Evolutionary conservation across 2,888 invertebrate genomes (phyloP).

Genomic region (Sesamia inferens): DNA sequence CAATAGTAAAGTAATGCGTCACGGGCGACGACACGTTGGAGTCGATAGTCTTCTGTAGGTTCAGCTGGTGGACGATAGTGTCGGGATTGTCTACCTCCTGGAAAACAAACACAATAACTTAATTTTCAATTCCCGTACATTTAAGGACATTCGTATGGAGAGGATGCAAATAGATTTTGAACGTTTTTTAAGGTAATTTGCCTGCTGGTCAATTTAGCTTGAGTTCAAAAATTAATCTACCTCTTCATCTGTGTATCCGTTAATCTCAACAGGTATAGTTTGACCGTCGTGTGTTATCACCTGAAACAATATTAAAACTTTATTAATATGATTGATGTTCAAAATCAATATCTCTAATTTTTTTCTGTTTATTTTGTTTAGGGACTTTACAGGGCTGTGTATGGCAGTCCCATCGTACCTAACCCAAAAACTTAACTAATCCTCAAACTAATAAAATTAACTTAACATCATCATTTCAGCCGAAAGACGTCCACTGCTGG

Average conservation of each 20-base stretch:
- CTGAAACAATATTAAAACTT: constrained; percentile 65
- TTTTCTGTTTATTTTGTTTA: no score
- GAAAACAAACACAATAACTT: neutral
- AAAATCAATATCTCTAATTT: neutral
- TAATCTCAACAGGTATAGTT: constrained; percentile 88
- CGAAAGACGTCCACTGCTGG: no score
- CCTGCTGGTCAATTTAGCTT: neutral
- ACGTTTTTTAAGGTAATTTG: neutral
- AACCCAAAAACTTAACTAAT: no score
- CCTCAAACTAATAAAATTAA: no score
- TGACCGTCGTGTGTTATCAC: constrained; percentile 88
- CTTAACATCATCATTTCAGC: no score
- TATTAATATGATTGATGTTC: neutral
- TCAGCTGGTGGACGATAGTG: constrained; percentile 72
- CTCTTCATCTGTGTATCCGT: constrained; percentile 79
- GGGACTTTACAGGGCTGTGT: no score
- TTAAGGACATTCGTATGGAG: neutral
- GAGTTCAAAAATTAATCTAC: constrained; percentile 46
- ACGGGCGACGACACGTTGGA: constrained; percentile 68
- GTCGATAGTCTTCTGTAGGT: constrained; percentile 71
- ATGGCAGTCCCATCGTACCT: no score
- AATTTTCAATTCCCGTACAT: neutral
- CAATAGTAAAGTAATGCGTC: constrained; percentile 81
- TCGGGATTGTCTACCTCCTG: constrained; percentile 71
- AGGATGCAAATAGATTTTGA: neutral